phyloP scores from a whole-genome alignment of 2,797 vertebrate genomes.

The Myotis myotis region DNA sequence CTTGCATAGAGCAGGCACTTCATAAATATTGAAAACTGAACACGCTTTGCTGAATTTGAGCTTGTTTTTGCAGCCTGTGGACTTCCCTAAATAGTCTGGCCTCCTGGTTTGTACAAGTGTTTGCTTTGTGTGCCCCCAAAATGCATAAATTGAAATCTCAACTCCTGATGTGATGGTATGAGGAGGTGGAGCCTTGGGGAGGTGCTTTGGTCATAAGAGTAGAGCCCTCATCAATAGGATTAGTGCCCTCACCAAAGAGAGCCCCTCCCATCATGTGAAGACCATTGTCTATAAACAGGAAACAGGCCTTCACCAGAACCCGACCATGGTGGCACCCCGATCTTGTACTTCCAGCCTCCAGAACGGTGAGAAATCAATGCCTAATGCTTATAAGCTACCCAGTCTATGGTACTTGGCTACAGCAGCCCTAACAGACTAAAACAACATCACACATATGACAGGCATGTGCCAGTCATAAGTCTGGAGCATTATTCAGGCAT shows the following conservation, averaged over 20 bases:
- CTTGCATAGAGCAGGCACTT: not conserved
- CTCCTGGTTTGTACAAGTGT: not conserved
- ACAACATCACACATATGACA: not conserved
- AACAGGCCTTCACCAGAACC: not conserved
- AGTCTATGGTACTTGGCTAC: too few relatives aligned
- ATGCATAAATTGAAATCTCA: not conserved
- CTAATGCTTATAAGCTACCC: not conserved
- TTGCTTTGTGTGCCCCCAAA: not conserved
- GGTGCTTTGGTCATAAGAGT: too few relatives aligned
- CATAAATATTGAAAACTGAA: not conserved
- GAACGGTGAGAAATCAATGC: not conserved
- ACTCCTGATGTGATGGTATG: not conserved
- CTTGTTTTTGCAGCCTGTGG: not conserved
- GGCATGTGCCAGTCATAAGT: not conserved
- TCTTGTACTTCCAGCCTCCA: not conserved
- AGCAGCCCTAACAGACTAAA: not conserved
- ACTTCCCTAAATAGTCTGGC: not conserved
- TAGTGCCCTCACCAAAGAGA: not conserved
- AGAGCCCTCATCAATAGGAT: not conserved
- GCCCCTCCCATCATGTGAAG: not conserved
- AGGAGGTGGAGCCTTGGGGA: not conserved
- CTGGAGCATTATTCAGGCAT: not conserved
- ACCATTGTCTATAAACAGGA: not conserved
- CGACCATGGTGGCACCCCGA: not conserved
- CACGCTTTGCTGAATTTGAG: not conserved